Evolutionary conservation across 1,140 invertebrate species (phyloP), one percentile per base, ranked within the genome.

Genomic region (Listronotus oregonensis): DNA sequence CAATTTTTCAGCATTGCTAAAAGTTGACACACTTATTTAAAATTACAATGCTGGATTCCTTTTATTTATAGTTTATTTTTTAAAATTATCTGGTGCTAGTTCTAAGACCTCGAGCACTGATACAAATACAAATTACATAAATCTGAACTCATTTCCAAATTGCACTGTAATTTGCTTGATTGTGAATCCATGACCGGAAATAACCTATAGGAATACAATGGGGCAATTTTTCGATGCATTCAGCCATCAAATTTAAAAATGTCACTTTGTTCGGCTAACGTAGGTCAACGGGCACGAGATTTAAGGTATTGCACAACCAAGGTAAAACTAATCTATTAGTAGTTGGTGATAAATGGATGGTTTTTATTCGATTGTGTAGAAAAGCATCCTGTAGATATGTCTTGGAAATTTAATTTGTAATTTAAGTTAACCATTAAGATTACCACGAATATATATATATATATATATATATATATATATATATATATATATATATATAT

Each of bases 121-220:
- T 5, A 27, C 21, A 27, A n/a, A n/a, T n/a, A n/a, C n/a, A 27
- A 27, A 5, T 1, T 47, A 18, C 44, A 17, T 47, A 17, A 21
- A 47, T 47, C 10, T 10, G 15, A 18, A 47, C 21, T 5, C 10
- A 47, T 47, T 21, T 21, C 15, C 44, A 15, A 47, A 47, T 18
- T 47, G 44, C 44, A 17, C 14, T 17, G 15, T 47, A 47, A 47
- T 47, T 47, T 17, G n/a, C 44, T 21, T 18, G 44, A 47, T 47
- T 47, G 44, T 47, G 44, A 47, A 47, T 47, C 11, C 44, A 17
- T 47, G 44, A 47, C 44, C 44, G 44, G 44, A 47, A 47, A 47
- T 47, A 21, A 47, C 44, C 44, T 11, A 47, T 47, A 47, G 14
- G 44, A 47, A 47, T 14, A 47, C 44, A 47, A 47, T 47, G 15